phyloP scores from a whole-genome alignment of 2,797 vertebrate genomes.

The Coendou prehensilis region DNA sequence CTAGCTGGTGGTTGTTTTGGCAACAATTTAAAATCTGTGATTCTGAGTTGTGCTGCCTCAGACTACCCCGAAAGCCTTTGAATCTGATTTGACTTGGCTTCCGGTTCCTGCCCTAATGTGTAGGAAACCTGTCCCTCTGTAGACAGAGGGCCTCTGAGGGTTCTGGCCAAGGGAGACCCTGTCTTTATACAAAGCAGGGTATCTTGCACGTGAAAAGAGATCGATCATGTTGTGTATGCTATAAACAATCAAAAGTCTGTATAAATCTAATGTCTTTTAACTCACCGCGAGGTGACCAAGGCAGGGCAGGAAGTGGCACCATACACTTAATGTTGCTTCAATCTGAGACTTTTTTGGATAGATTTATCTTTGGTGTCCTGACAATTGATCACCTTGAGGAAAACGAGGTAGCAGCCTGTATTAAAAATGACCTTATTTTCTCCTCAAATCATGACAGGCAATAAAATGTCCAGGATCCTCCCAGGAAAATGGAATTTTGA shows the following conservation, averaged over 20 bases:
- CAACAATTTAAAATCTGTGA: conserved; percentile 27
- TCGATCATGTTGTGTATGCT: not conserved
- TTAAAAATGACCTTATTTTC: conserved; percentile 18
- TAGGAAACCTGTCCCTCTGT: not conserved
- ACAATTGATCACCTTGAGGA: conserved; percentile 12
- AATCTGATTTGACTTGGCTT: conserved; percentile 27
- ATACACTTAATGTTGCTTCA: conserved; percentile 5
- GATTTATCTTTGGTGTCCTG: not conserved
- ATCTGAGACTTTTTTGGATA: not conserved
- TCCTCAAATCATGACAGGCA: conserved; percentile 15
- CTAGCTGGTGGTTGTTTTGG: conserved; percentile 56
- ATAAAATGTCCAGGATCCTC: not conserved
- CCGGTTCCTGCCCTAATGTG: not conserved
- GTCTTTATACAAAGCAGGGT: not conserved
- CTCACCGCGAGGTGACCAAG: not conserved
- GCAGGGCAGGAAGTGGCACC: conserved; percentile 25
- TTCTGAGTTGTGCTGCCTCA: conserved; percentile 14
- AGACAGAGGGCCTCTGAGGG: not conserved
- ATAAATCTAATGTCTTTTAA: not conserved
- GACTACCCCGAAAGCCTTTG: not conserved
- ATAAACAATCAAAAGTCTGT: not conserved
- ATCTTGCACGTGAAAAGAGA: not conserved
- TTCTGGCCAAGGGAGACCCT: not conserved
- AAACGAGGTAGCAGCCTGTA: conserved; percentile 25
- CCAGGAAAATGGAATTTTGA: conserved; percentile 10